phyloP scores from a whole-genome alignment of 1,140 invertebrate species.

The Amyelois transitella region DNA sequence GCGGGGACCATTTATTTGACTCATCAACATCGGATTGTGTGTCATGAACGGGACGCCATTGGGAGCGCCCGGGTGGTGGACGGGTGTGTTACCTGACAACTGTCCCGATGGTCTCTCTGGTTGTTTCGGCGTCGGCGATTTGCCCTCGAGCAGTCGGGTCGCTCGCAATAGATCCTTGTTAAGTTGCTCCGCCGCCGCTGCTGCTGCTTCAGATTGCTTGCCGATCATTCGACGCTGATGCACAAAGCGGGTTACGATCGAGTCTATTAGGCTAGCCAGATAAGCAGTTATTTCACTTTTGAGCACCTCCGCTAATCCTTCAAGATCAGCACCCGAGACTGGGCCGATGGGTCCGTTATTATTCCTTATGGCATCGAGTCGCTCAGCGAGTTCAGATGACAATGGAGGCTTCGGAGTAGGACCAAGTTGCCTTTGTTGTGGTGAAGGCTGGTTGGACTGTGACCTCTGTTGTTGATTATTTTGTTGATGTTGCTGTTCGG shows the following conservation, averaged over 20 bases:
- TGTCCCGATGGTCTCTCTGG: slow-evolving; percentile 79
- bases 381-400: slow-evolving; percentile 77
- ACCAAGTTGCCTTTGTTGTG: slow-evolving; percentile 68
- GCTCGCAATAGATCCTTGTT: slow-evolving; percentile 88
- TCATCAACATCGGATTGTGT: slow-evolving; percentile 65
- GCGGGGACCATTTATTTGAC: slow-evolving; percentile 70
- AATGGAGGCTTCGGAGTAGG: slow-evolving; percentile 72
- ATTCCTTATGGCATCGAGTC: slow-evolving; percentile 79
- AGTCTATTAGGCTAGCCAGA: slow-evolving; percentile 89
- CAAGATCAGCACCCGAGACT: slow-evolving; percentile 84
- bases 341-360: slow-evolving; percentile 77
- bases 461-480: slow-evolving; percentile 70
- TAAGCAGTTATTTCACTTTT: slow-evolving; percentile 93
- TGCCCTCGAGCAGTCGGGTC: slow-evolving; percentile 86
- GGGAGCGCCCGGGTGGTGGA: slow-evolving; percentile 63
- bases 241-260: slow-evolving; percentile 88
- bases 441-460: slow-evolving; percentile 75
- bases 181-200: slow-evolving; percentile 84
- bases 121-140: slow-evolving; percentile 87
- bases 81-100: slow-evolving; percentile 77
- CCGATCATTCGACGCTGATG: slow-evolving; percentile 84
- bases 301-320: slow-evolving; percentile 89
- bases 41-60: slow-evolving; percentile 60
- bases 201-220: slow-evolving; percentile 84
- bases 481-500: slow-evolving; percentile 73